Evolutionary conservation across 2,888 invertebrate species (phyloP), one percentile per base, ranked within the genome.

Genomic region (Zelleria hepariella): DNA sequence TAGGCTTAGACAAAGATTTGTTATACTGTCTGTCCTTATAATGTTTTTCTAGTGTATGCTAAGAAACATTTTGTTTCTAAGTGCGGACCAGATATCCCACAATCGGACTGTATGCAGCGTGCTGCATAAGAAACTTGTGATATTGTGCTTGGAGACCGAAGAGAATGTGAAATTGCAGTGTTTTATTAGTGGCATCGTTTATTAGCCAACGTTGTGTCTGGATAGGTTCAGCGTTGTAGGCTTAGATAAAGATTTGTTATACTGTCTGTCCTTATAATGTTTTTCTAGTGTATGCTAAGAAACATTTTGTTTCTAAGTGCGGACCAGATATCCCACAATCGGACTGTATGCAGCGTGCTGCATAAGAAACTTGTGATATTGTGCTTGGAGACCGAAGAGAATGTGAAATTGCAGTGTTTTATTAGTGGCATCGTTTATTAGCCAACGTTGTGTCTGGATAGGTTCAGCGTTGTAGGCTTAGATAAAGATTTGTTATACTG

Each of bases 201-300:
- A 78, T 73, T 86, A 66, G 67, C 18, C 5, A n/a, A 32, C 10
- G 32, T 32, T 32, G 10, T n/a, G 10, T 47, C 3, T 15, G 5
- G 18, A 15, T 47, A 47, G n/a, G n/a, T n/a, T n/a, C n/a, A n/a
- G n/a, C n/a, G n/a, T n/a, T n/a, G n/a, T n/a, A n/a, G n/a, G n/a
- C n/a, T n/a, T n/a, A n/a, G n/a, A n/a, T n/a, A n/a, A n/a, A n/a
- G n/a, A n/a, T n/a, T n/a, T n/a, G n/a, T n/a, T n/a, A n/a, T n/a
- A n/a, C n/a, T n/a, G n/a, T n/a, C n/a, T n/a, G n/a, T n/a, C n/a
- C n/a, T n/a, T n/a, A n/a, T n/a, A n/a, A n/a, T n/a, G n/a, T n/a
- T n/a, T n/a, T n/a, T n/a, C n/a, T n/a, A 15, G 91, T 97, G 2
- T 96, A 96, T 70, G 93, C 95, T 0, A 94, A 94, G 69, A 95